A percentile compares a stretch with the other conserved stretches of the same genome.
Conservation (phyloP, 2,113 vertebrate genomes). For the Copsychus sechellarum region DNA sequence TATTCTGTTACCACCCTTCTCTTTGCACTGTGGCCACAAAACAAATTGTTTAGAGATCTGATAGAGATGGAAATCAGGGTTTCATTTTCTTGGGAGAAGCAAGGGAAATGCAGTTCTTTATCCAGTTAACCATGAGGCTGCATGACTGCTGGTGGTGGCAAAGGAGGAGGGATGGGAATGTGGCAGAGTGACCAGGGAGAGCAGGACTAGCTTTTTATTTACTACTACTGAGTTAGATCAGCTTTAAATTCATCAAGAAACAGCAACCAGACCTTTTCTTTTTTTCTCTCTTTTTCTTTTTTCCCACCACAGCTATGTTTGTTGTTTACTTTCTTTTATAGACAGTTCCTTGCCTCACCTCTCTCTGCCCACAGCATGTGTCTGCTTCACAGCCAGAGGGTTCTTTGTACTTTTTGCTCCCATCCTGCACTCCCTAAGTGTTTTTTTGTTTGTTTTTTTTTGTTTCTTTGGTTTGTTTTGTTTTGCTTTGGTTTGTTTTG, state of each 20-base stretch:
- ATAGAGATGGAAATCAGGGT: neutral
- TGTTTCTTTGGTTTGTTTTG: too few species aligned
- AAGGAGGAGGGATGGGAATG: neutral
- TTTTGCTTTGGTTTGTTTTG: too few species aligned
- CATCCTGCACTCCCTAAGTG: neutral
- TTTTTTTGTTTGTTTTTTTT: too few species aligned
- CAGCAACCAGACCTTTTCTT: neutral
- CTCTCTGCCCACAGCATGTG: neutral
- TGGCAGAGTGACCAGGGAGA: neutral
- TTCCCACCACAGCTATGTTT: neutral
- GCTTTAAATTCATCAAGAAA: neutral
- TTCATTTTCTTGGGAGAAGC: neutral
- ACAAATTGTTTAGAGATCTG: neutral
- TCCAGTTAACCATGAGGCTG: neutral
- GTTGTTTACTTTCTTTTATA: neutral
- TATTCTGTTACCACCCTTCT: neutral
- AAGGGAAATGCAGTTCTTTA: neutral
- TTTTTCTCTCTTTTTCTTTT: too few species aligned
- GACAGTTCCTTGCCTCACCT: neutral
- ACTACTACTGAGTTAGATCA: neutral
- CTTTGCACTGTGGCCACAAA: neutral
- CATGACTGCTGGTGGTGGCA: neutral
- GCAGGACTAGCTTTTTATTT: neutral
- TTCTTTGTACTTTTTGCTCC: neutral
- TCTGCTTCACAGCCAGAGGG: neutral